Percentiles rank a stretch among this genome's conserved stretches.
Conservation (phyloP, 1,140 invertebrate species). For the Bombus affinis region DNA sequence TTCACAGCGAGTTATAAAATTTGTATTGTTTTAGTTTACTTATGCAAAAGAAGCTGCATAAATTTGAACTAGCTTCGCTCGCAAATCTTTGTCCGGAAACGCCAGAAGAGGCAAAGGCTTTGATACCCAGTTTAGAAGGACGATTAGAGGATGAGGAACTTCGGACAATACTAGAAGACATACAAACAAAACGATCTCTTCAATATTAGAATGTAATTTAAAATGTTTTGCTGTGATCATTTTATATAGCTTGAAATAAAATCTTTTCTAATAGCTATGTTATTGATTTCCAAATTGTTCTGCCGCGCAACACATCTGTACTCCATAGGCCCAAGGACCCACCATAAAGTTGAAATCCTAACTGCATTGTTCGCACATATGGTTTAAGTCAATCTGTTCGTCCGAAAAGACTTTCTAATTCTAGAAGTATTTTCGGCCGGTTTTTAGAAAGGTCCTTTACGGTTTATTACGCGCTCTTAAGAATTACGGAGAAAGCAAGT, state of each 20-base stretch:
- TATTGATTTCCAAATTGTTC: too few species aligned
- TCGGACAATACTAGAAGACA: slow-evolving; percentile 96
- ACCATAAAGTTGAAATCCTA: too few species aligned
- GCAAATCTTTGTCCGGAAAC: slow-evolving; percentile 99
- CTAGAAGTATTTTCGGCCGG: too few species aligned
- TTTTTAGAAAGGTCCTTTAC: too few species aligned
- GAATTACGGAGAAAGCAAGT: too few species aligned
- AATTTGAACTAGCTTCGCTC: slow-evolving; percentile 98
- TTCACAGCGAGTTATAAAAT: background rate
- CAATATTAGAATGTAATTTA: slow-evolving; percentile 89
- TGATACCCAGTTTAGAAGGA: slow-evolving; percentile 97
- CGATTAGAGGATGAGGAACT: slow-evolving; percentile 98
- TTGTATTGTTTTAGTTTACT: slow-evolving; percentile 87
- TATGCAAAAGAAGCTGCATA: slow-evolving; percentile 98
- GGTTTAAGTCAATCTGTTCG: too few species aligned
- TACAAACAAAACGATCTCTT: slow-evolving; percentile 98
- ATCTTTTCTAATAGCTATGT: background rate
- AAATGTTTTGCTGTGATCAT: background rate
- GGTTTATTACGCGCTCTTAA: too few species aligned
- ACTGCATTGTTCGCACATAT: too few species aligned
- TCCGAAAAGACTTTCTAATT: too few species aligned
- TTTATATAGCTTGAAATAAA: slow-evolving; percentile 35
- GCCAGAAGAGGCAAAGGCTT: slow-evolving; percentile 97
- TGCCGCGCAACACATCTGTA: too few species aligned
- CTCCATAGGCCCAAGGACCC: too few species aligned